Conservation (phyloP, 2,797 vertebrate species). For the Falco naumanni region DNA sequence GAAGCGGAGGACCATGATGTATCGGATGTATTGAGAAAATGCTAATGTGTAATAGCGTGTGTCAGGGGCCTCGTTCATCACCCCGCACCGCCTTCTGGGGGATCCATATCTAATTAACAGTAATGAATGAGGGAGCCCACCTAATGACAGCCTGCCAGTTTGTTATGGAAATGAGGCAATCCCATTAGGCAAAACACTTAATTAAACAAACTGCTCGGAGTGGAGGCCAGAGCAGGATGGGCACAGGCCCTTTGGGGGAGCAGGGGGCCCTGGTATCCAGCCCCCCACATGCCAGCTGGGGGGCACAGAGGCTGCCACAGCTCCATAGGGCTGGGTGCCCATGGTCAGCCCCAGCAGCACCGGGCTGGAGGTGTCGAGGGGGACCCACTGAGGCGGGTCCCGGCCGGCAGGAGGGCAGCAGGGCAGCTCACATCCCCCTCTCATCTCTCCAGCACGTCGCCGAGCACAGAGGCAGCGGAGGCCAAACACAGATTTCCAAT, state of each 20-base stretch:
- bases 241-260: background rate
- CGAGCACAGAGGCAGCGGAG: background rate
- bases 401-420: background rate
- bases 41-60: slow-evolving; percentile 79
- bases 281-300: background rate
- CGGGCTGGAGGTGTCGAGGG: background rate
- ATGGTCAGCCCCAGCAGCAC: background rate
- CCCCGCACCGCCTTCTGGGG: slow-evolving; percentile 72
- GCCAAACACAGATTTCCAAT: slow-evolving; percentile 70
- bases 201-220: slow-evolving; percentile 75
- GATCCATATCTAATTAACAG: slow-evolving; percentile 85
- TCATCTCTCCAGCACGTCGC: background rate
- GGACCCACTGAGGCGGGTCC: accelerated
- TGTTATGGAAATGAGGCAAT: slow-evolving; percentile 79
- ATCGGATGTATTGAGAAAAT: slow-evolving; percentile 80
- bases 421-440: background rate
- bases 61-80: slow-evolving; percentile 81
- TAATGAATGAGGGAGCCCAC: slow-evolving; percentile 78
- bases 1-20: slow-evolving; percentile 69
- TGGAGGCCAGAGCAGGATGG: slow-evolving; percentile 19
- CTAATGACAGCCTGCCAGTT: slow-evolving; percentile 76
- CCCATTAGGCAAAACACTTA: slow-evolving; percentile 80
- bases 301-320: background rate
- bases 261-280: background rate
- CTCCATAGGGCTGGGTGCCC: background rate